A percentile compares a stretch with the other conserved stretches of the same genome.
Conservation (phyloP, 2,888 invertebrate genomes). For the Pseudococcus longispinus region DNA sequence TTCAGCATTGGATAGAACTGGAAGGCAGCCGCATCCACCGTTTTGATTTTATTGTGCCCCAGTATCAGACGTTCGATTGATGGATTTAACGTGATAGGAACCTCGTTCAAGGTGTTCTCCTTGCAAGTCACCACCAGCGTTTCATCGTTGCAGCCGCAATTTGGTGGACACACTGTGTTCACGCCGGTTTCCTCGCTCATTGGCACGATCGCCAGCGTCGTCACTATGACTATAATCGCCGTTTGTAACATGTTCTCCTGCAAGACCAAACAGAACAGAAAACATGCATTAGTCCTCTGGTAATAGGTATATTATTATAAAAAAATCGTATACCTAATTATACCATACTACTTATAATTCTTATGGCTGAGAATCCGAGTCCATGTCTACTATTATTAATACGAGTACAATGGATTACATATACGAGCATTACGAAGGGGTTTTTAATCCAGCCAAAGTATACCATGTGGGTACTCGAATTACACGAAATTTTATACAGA, state of each 20-base stretch:
- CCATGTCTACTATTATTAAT: not conserved
- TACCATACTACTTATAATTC: not conserved
- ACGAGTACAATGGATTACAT: not conserved
- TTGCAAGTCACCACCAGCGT: conserved; percentile 86
- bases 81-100: conserved; percentile 90
- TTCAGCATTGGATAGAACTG: conserved; percentile 87
- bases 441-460: not conserved
- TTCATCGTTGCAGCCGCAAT: conserved; percentile 89
- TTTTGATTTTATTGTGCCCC: conserved; percentile 84
- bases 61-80: conserved; percentile 84
- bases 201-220: conserved; percentile 41
- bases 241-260: conserved; percentile 53
- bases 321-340: not conserved
- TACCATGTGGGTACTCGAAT: not conserved
- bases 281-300: not conserved
- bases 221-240: conserved; percentile 56
- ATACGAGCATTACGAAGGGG: not conserved
- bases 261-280: not conserved
- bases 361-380: not conserved
- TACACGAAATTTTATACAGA: not conserved
- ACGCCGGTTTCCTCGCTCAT: conserved; percentile 51
- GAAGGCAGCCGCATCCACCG: conserved; percentile 79
- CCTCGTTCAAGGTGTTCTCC: conserved; percentile 83
- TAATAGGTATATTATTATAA: not conserved
- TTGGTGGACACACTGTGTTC: conserved; percentile 82